Percentiles rank a stretch among this genome's conserved stretches.
phyloP scores from a whole-genome alignment of 1,140 invertebrate species.

The Microplitis demolitor region DNA sequence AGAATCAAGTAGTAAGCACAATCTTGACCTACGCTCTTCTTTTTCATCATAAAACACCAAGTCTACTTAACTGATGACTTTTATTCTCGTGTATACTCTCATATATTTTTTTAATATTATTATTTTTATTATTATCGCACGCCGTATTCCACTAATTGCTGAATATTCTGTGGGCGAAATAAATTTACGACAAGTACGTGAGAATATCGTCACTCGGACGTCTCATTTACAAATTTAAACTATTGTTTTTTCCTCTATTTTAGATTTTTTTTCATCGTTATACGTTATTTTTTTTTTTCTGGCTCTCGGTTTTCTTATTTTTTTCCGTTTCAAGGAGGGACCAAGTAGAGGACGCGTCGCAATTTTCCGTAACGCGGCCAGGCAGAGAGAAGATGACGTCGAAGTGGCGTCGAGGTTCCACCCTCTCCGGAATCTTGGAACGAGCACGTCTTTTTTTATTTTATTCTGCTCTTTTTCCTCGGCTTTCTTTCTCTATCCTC shows the following conservation, averaged over 20 bases:
- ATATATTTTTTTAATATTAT: background rate
- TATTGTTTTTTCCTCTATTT: background rate
- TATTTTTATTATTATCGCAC: background rate
- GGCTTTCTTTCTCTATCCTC: constrained; percentile 8
- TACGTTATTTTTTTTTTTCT: background rate
- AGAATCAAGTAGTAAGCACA: background rate
- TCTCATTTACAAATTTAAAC: background rate
- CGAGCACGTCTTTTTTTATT: constrained; percentile 17
- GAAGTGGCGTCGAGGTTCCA: constrained; percentile 1
- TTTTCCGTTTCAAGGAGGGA: background rate
- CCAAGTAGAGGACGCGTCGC: constrained; percentile 13
- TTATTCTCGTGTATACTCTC: background rate
- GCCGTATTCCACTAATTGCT: background rate
- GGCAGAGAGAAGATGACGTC: constrained; percentile 17
- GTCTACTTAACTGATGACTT: background rate
- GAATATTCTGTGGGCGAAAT: background rate
- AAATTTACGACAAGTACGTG: background rate
- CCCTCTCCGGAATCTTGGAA: constrained; percentile 23
- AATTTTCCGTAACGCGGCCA: constrained; percentile 33
- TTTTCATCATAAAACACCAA: background rate
- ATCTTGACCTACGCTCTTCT: constrained; percentile 32
- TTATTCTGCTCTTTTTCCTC: background rate
- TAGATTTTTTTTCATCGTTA: background rate
- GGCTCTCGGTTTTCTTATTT: background rate
- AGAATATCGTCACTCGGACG: background rate